A percentile compares a stretch with the other conserved stretches of the same genome.
Evolutionary conservation across 2,888 invertebrate species (phyloP).

Genomic region (Sesia bembeciformis): DNA sequence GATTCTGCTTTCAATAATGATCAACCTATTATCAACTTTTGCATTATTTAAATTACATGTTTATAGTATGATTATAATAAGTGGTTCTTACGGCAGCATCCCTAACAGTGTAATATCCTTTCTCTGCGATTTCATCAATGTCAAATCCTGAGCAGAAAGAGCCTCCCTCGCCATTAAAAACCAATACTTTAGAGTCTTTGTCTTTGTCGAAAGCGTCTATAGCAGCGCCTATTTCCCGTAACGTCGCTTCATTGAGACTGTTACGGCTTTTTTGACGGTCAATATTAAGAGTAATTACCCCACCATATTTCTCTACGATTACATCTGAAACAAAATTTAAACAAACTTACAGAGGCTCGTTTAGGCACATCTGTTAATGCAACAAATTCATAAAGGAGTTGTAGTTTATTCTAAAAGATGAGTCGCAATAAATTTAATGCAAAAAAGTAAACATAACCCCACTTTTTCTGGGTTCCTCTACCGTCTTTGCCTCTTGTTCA

Average conservation of each 20-base stretch:
- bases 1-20: too few relatives aligned
- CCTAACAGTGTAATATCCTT: slow-evolving; percentile 44
- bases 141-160: slow-evolving; percentile 96
- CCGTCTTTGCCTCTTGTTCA: slow-evolving; percentile 32
- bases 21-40: too few relatives aligned
- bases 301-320: slow-evolving; percentile 76
- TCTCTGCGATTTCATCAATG: slow-evolving; percentile 80
- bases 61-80: too few relatives aligned
- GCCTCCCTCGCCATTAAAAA: slow-evolving; percentile 93
- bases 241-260: slow-evolving; percentile 83
- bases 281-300: slow-evolving; percentile 87
- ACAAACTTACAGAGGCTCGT: too few relatives aligned
- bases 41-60: too few relatives aligned
- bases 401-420: too few relatives aligned
- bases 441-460: slow-evolving; percentile 24
- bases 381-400: too few relatives aligned
- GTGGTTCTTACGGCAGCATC: slow-evolving; percentile 49
- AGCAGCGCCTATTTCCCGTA: slow-evolving; percentile 79
- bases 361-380: too few relatives aligned
- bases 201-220: slow-evolving; percentile 88
- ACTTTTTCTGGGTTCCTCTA: slow-evolving; percentile 53
- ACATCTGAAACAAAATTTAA: slow-evolving; percentile 36
- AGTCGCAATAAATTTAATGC: slow-evolving; percentile 1
- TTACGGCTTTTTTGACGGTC: slow-evolving; percentile 90
- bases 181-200: slow-evolving; percentile 78